phyloP scores from a whole-genome alignment of 2,888 invertebrate genomes.

The Leptinotarsa juncta region DNA sequence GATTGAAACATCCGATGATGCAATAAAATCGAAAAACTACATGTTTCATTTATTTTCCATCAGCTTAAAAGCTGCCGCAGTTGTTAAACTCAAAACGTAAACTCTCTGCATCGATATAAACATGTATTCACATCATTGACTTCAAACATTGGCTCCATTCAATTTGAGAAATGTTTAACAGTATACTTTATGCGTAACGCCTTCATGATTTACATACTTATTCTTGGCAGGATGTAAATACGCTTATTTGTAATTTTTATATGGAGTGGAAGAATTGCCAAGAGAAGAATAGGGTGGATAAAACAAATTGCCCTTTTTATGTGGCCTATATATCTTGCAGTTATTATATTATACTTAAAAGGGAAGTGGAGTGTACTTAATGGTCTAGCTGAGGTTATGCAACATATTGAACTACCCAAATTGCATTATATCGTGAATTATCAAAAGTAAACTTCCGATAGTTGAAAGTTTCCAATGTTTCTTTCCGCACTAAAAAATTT shows the following conservation, averaged over 20 bases:
- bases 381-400: constrained; percentile 26
- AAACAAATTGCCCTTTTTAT: constrained; percentile 39
- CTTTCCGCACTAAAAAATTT: no score
- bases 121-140: constrained; percentile 15
- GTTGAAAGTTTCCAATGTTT: no score
- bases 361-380: constrained; percentile 31
- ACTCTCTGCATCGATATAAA: background rate
- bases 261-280: constrained; percentile 39
- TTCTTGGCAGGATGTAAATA: constrained; percentile 35
- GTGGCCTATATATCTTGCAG: constrained; percentile 36
- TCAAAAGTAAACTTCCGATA: no score
- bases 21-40: background rate
- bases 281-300: constrained; percentile 36
- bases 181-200: constrained; percentile 32
- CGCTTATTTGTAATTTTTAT: constrained; percentile 38
- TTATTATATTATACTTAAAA: constrained; percentile 38
- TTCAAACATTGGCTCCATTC: constrained; percentile 11
- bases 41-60: background rate
- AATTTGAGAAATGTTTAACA: constrained; percentile 19
- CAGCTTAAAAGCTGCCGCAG: background rate
- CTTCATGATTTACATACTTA: constrained; percentile 36
- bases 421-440: background rate
- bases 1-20: background rate
- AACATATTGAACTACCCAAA: constrained; percentile 24
- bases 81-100: background rate